These are phyloP conservation scores for Microtus richardsoni DNA, from an alignment of 2,113 vertebrate genomes.

Conservation along the genomic window DNA sequence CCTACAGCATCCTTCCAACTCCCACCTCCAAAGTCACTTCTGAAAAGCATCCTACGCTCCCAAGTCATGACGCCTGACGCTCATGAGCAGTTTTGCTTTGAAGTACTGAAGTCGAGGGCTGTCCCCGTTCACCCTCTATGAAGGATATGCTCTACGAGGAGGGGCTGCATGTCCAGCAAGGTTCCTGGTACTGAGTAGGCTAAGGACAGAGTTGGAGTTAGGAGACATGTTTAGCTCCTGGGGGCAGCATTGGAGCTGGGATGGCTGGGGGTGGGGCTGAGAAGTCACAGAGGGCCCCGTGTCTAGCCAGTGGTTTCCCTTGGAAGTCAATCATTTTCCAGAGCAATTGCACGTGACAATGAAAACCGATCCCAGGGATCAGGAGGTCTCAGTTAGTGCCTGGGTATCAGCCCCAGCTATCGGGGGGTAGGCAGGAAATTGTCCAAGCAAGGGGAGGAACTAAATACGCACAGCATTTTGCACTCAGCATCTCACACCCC, in stretches of 20 bases:
- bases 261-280: background rate
- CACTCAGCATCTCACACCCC: background rate
- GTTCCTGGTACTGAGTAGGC: background rate
- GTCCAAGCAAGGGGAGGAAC: background rate
- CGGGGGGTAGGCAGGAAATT: background rate
- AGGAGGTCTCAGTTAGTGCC: background rate
- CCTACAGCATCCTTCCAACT: background rate
- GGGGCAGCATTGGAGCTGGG: background rate
- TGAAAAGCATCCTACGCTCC: background rate
- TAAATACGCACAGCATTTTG: accelerated
- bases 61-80: background rate
- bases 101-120: background rate
- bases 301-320: background rate
- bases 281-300: background rate
- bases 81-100: background rate
- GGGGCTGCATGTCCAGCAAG: background rate
- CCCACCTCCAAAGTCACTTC: background rate
- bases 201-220: background rate
- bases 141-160: accelerated
- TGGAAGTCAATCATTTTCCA: background rate
- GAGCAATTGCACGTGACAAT: background rate
- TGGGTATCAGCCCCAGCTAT: no score
- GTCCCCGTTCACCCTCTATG: background rate
- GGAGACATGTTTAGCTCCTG: background rate
- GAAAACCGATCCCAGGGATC: background rate